Base-by-base conservation (phyloP, 2,888 invertebrate species). In the Drepanosiphum platanoidis region DNA sequence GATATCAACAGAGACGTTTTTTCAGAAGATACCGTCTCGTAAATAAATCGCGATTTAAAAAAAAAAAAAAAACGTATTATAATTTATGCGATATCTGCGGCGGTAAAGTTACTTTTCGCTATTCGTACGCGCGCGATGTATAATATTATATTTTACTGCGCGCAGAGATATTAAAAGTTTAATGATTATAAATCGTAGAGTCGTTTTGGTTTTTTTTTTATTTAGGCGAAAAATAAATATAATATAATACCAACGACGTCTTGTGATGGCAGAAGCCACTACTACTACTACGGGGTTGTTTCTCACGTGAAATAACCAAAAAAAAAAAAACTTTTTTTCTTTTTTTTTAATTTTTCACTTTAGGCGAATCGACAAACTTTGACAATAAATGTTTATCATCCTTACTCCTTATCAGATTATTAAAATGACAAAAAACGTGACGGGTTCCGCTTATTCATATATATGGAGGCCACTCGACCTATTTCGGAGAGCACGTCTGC, bases 341-440 rank as follows among this genome's bases (percentile, higher is more conserved):
- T 68, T 78, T 52, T 68, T 70, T 81, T 58, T 9, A 70, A 70
- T 80, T 70, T 80, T 80, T 66, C 52, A 70, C 52, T 80, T 61
- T 30, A 30, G 58, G 30, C 30, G 46, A 71, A 80, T 58, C 52
- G 70, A 58, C 52, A 80, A 81, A 71, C 58, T 81, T 81, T 36
- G 11, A 39, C 30, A 71, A 71, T 81, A 61, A 81, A 81, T 58
- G 58, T 81, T 81, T 81, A 71, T 81, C 71, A 71, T 81, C 27
- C 58, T 15, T 61, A 61, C 58, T 61, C 18, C 71, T 81, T 71
- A 81, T 58, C 71, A 81, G 71, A 71, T 81, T 81, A 81, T 71
- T 61, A 81, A 81, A 61, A 71, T 18, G 36, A 81, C 80, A 70
- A 81, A 71, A 36, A 71, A 27, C 11, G 7, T 61, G 36, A 30